Evolutionary conservation across 2,888 invertebrate species (phyloP), one percentile per base, ranked within the genome.

Genomic region (Icerya purchasi): DNA sequence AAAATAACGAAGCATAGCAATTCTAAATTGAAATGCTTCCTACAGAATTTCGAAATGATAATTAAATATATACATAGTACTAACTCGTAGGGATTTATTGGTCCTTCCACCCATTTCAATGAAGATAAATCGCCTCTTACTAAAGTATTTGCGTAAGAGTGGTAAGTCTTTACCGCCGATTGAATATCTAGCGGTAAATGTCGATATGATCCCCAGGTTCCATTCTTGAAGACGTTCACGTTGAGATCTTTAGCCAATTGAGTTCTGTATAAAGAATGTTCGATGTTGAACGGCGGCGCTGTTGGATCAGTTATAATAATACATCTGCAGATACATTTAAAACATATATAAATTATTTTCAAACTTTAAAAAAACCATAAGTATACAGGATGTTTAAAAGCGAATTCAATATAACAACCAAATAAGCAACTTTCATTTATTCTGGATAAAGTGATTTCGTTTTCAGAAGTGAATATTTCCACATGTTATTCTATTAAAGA

Each of bases 81-180:
- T 59, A 52, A 50, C 59, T 5, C 22, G 5, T 61, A n/a, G 1
- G 62, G 62, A 56, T 60, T 21, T 5, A 64, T 19, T 3, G 57
- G 74, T 1, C 85, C 85, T 71, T 92, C 82, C 3, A 91, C 72
- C 90, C 90, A 91, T n/a, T 73, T 77, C 53, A 96, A 69, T 1
- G 88, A 84, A 0, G 87, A 84, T 58, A 96, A 74, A 69, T 97
- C 94, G 56, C 94, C 94, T 58, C 84, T 78, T 0, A 83, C 81
- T 18, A 79, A 68, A 0, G 84, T 81, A 71, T 89, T 87, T 1
- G 83, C 81, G 69, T 79, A 89, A 0, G 83, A 84, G 69, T 92
- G 86, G 63, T 79, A 76, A 8, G 71, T 74, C 1, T 72, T 68
- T 0, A 76, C 72, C 0, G 71, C 70, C 5, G 72, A 69, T 20